Evolutionary conservation across 2,113 vertebrate genomes (phyloP).

Genomic region (Miniopterus natalensis): DNA sequence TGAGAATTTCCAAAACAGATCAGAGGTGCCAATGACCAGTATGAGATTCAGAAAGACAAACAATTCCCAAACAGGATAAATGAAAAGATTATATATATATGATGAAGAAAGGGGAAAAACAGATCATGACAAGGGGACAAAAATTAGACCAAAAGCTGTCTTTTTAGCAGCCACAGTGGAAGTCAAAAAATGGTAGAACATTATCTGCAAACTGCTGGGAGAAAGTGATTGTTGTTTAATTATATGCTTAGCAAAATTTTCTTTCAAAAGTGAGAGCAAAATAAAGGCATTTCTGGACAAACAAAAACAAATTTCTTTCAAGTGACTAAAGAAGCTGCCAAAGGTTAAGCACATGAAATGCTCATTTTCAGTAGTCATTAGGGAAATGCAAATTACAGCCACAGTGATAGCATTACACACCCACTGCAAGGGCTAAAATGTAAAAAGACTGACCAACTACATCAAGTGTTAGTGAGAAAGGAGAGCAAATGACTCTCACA

Average conservation of each 20-base stretch:
- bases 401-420: background rate
- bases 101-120: background rate
- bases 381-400: background rate
- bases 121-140: background rate
- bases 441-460: background rate
- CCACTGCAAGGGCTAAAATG: background rate
- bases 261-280: constrained; percentile 27
- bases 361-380: background rate
- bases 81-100: background rate
- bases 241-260: background rate
- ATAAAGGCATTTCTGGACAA: constrained; percentile 56
- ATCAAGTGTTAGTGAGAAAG: background rate
- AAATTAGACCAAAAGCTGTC: background rate
- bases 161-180: background rate
- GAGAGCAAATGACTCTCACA: background rate
- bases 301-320: background rate
- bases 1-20: constrained; percentile 43
- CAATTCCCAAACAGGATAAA: background rate
- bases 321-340: constrained; percentile 8
- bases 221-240: background rate
- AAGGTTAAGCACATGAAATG: background rate
- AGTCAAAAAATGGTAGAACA: background rate
- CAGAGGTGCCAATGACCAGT: background rate
- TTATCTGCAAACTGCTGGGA: background rate
- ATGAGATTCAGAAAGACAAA: background rate